Percentiles rank a stretch among this genome's conserved stretches.
These are phyloP conservation scores for Bombus vancouverensis DNA, from an alignment of 1,140 invertebrate genomes.

Conservation along the genomic window DNA sequence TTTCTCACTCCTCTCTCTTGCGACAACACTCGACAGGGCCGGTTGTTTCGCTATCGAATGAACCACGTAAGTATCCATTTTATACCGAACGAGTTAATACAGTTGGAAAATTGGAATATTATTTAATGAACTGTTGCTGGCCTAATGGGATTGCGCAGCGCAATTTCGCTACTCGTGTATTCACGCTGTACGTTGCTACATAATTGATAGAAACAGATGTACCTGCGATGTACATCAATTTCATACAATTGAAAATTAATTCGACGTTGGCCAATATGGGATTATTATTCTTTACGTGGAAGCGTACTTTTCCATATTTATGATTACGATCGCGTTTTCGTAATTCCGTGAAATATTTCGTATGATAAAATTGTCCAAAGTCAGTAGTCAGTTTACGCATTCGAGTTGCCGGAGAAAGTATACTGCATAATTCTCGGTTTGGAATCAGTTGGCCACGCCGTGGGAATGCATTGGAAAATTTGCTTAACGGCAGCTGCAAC, in stretches of 20 bases:
- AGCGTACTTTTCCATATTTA: neutral
- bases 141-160: slow-evolving; percentile 28
- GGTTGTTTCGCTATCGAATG: neutral
- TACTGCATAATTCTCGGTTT: neutral
- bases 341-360: neutral
- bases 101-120: slow-evolving; percentile 47
- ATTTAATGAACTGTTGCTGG: slow-evolving; percentile 42
- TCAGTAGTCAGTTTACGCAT: neutral
- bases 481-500: slow-evolving; percentile 55
- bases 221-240: slow-evolving; percentile 5
- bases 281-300: neutral
- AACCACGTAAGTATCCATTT: slow-evolving; percentile 31
- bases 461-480: slow-evolving; percentile 53
- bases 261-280: neutral
- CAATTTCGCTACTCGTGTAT: slow-evolving; percentile 21
- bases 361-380: neutral
- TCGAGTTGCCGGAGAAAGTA: neutral
- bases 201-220: slow-evolving; percentile 41
- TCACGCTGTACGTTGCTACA: neutral
- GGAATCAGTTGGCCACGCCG: neutral
- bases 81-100: slow-evolving; percentile 23
- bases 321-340: neutral
- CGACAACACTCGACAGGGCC: neutral
- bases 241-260: slow-evolving; percentile 33
- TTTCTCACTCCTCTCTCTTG: too few relatives aligned